A percentile compares a stretch with the other conserved stretches of the same genome.
These are phyloP conservation scores for Anguilla obscura DNA, from an alignment of 2,797 vertebrate species.

Conservation along the genomic window DNA sequence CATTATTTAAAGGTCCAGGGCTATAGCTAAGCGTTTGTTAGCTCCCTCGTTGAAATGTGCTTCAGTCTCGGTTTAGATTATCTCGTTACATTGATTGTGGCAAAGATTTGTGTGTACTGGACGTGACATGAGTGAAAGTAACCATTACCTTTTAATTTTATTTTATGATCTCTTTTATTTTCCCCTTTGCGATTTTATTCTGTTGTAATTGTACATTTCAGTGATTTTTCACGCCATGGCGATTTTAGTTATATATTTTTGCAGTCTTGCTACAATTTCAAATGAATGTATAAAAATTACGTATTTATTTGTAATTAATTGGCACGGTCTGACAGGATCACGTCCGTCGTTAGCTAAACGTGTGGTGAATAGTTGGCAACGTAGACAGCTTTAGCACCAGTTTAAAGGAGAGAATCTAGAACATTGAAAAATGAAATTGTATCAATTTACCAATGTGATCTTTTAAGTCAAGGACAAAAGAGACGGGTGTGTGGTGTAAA, in stretches of 20 bases:
- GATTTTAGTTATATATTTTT: neutral
- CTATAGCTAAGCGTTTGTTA: neutral
- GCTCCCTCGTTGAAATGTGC: neutral
- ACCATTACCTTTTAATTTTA: neutral
- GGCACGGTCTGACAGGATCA: neutral
- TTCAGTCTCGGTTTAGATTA: neutral
- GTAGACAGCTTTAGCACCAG: neutral
- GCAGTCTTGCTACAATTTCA: neutral
- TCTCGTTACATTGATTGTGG: neutral
- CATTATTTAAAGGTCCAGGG: neutral
- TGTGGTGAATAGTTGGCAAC: neutral
- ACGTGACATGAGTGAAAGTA: neutral
- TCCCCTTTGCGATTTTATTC: too few relatives aligned
- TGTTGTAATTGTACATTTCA: neutral
- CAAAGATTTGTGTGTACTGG: neutral
- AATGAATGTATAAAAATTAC: neutral
- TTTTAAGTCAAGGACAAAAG: constrained; percentile 9
- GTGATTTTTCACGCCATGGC: neutral
- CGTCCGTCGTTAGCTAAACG: neutral
- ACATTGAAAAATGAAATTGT: too few relatives aligned
- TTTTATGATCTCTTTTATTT: too few relatives aligned
- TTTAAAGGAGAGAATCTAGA: neutral
- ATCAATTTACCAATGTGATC: neutral
- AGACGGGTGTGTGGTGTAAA: neutral
- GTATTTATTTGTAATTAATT: neutral